A percentile compares a stretch with the other conserved stretches of the same genome.
Evolutionary conservation across 2,113 vertebrate genomes (phyloP).

Genomic region (Micronycteris hirsuta): DNA sequence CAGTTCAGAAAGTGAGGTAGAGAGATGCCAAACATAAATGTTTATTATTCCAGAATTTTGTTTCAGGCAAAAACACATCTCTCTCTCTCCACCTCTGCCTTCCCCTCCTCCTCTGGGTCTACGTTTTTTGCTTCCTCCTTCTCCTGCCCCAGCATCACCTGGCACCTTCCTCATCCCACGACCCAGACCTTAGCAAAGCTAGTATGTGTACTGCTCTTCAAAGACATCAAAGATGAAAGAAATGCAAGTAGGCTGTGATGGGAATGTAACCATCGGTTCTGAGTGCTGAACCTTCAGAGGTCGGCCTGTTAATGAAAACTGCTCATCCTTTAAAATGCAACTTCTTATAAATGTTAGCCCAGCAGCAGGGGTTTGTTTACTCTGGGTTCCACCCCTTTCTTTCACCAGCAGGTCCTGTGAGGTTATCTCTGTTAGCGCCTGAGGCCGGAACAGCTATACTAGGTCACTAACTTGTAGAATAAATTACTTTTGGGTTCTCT

Average conservation of each 20-base stretch:
- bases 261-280: not conserved
- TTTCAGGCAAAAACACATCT: not conserved
- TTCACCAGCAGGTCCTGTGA: slow-evolving; percentile 54
- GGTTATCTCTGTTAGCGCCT: slow-evolving; percentile 56
- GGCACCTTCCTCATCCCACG: not conserved
- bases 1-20: not conserved
- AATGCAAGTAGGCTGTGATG: not conserved
- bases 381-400: slow-evolving; percentile 18
- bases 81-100: not conserved
- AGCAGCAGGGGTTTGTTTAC: not conserved
- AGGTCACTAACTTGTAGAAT: slow-evolving; percentile 66
- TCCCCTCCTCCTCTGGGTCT: not conserved
- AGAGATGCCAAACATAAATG: not conserved
- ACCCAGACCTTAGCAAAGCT: not conserved
- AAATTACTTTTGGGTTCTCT: slow-evolving; percentile 57
- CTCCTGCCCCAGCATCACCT: not conserved
- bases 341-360: slow-evolving; percentile 66
- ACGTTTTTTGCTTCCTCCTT: not conserved
- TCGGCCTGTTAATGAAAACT: not conserved
- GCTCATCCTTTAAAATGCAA: slow-evolving; percentile 3
- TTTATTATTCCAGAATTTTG: not conserved
- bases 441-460: slow-evolving; percentile 47
- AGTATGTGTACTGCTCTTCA: not conserved
- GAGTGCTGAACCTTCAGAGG: not conserved
- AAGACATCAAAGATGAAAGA: not conserved